A percentile compares a stretch with the other conserved stretches of the same genome.
Conservation (phyloP, 2,113 vertebrate genomes). For the Melanerpes formicivorus region DNA sequence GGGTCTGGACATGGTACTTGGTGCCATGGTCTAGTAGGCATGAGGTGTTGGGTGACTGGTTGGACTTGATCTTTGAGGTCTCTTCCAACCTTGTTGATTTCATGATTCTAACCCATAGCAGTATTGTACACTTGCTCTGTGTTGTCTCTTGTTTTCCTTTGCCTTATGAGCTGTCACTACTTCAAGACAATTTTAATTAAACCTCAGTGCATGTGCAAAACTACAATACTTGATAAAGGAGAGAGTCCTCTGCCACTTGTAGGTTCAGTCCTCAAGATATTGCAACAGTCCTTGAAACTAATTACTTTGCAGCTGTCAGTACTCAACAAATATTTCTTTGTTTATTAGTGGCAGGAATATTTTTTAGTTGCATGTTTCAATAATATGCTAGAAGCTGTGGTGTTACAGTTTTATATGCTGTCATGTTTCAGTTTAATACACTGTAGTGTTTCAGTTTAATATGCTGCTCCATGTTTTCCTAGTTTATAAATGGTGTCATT, state of each 20-base stretch:
- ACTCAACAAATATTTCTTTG: background rate
- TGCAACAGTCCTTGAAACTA: background rate
- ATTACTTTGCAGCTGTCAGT: background rate
- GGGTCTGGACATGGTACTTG: no score
- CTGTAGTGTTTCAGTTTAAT: background rate
- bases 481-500: background rate
- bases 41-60: no score
- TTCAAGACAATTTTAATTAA: slow-evolving; percentile 1
- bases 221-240: background rate
- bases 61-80: no score
- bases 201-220: background rate
- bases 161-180: background rate
- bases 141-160: background rate
- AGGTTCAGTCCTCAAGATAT: background rate
- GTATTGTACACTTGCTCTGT: background rate
- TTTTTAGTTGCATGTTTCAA: background rate
- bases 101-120: no score
- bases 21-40: no score
- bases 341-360: background rate
- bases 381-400: background rate
- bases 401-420: background rate
- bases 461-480: background rate
- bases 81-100: no score
- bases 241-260: background rate
- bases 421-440: background rate